Evolutionary conservation across 35 echinoderm and acorn worm species (phyloP), one percentile per base, ranked within the genome.

Genomic region (Stichopus chloronotus): DNA sequence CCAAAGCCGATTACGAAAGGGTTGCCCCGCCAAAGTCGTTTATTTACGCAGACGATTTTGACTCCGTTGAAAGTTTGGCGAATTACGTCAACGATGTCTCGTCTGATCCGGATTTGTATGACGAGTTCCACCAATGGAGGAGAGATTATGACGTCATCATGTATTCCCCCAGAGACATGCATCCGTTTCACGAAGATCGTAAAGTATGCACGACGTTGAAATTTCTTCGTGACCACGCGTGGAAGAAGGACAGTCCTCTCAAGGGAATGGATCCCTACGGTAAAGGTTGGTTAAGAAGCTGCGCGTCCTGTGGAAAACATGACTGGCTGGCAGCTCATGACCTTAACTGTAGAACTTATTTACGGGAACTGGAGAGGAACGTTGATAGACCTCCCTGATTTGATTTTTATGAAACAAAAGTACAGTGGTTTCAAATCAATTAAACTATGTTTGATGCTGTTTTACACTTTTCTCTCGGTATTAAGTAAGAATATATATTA

Each of bases 41-140:
- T 16, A 95, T 95, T 9, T 89, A 95, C 63, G 88, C 81, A 53
- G 87, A 86, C 55, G 94, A 95, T 58, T 95, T 93, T 76, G 88
- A 90, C 30, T 81, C 91, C 11, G 52, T 79, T 14, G 83, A 95
- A 78, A 61, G 78, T 43, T 63, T 95, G 5, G 94, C 92, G 8
- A 23, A 86, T 55, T 95, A 93, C 63, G 17, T 95, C 12, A 93
- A 56, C 6, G n/a, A 60, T 63, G 30, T 95, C 5, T 92, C 88
- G 53, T 90, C 69, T 19, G 90, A 81, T 43, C 84, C 86, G 4
- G 86, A 93, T 16, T 76, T 93, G 54, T 95, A 95, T 79, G 21
- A 72, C 1, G 63, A 76, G 30, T 95, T 83, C 59, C 93, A 93
- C 76, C 76, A 95, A 52, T 95, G 94, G 94, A 63, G 91, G 4